These are phyloP conservation scores for Actinopyga echinites DNA, from an alignment of 53 echinoderm and acorn worm species.

Conservation along the genomic window DNA sequence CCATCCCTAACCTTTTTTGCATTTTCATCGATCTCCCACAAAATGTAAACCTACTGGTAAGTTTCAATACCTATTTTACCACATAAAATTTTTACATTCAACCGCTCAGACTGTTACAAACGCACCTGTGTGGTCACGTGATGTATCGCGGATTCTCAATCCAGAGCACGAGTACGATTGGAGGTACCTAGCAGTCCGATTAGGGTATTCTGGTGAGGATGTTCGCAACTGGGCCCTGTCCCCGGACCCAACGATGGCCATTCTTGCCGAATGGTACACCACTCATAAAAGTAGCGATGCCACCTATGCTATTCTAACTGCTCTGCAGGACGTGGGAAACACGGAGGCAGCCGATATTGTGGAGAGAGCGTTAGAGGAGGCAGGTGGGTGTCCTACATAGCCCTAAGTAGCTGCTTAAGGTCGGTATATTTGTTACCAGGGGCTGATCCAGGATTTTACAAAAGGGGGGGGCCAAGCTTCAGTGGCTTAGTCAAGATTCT, in stretches of 20 bases:
- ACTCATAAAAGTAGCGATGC: constrained; percentile 91
- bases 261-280: constrained; percentile 92
- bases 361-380: constrained; percentile 68
- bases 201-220: constrained; percentile 83
- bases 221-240: constrained; percentile 92
- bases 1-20: too few species aligned
- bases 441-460: too few species aligned
- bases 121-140: constrained; percentile 87
- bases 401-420: too few species aligned
- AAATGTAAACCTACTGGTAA: too few species aligned
- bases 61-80: not conserved
- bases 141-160: constrained; percentile 80
- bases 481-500: too few species aligned
- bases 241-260: constrained; percentile 89
- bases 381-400: constrained; percentile 49
- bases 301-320: constrained; percentile 82
- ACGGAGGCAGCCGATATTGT: constrained; percentile 76
- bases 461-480: too few species aligned
- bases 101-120: constrained; percentile 76
- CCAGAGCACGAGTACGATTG: constrained; percentile 81
- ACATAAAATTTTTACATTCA: too few species aligned
- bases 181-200: constrained; percentile 71
- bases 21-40: too few species aligned
- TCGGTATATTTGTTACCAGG: too few species aligned
- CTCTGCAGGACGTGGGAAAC: constrained; percentile 86